Evolutionary conservation across 2,888 invertebrate species (phyloP).

Genomic region (Hirtodrosophila confusa): DNA sequence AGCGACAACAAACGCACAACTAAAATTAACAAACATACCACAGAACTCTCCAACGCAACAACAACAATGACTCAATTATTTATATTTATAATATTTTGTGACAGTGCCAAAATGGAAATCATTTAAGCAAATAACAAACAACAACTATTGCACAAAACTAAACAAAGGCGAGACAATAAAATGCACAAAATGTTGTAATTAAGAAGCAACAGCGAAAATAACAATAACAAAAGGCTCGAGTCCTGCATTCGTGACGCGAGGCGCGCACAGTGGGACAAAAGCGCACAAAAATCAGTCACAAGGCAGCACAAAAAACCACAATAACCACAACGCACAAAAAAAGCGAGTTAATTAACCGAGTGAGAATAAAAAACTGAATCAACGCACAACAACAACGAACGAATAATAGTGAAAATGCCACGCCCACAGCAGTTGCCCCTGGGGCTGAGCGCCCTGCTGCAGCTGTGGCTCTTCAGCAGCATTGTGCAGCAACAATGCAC

Average conservation of each 20-base stretch:
- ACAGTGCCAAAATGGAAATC: conserved; percentile 73
- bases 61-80: conserved; percentile 10
- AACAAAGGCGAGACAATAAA: conserved; percentile 17
- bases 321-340: conserved; percentile 30
- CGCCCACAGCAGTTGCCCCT: conserved; percentile 57
- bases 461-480: conserved; percentile 71
- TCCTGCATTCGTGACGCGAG: conserved; percentile 27
- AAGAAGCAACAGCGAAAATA: conserved; percentile 15
- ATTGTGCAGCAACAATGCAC: conserved; percentile 68
- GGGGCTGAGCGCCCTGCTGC: conserved; percentile 66
- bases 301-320: conserved; percentile 40
- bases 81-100: conserved; percentile 13
- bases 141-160: conserved; percentile 28
- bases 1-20: conserved; percentile 25
- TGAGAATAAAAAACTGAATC: not conserved
- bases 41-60: too few species aligned
- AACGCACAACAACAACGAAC: conserved; percentile 18
- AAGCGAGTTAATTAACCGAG: conserved; percentile 9
- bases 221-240: conserved; percentile 20
- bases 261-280: conserved; percentile 65
- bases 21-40: too few species aligned
- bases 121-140: conserved; percentile 49
- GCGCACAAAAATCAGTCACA: conserved; percentile 20
- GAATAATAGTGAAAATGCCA: conserved; percentile 42
- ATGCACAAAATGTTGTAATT: conserved; percentile 68